phyloP scores from a whole-genome alignment of 2,797 vertebrate species.

The Orientallactaga sibirica region DNA sequence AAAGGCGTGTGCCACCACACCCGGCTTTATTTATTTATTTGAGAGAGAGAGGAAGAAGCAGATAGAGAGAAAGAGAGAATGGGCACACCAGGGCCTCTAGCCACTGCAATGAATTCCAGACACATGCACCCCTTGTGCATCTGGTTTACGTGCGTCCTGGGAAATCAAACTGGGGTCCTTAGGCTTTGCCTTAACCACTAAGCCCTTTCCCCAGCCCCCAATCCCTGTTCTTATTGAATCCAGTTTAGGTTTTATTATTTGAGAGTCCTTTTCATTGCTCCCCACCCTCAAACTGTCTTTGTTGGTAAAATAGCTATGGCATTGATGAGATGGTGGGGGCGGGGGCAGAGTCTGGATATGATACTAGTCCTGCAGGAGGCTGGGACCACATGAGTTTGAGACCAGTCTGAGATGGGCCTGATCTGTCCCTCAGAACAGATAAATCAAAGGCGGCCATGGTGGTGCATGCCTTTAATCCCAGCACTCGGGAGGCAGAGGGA shows the following conservation, averaged over 20 bases:
- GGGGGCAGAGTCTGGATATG: background rate
- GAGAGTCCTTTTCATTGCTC: background rate
- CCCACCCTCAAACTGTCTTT: background rate
- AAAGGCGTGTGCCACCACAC: too few species aligned
- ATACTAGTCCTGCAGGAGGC: background rate
- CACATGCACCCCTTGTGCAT: too few species aligned
- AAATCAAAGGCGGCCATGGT: background rate
- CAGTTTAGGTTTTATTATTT: slow-evolving; percentile 9
- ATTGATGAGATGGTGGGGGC: background rate
- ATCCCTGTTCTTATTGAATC: slow-evolving; percentile 33
- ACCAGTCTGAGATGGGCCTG: background rate
- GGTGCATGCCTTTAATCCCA: too few species aligned
- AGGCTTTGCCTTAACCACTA: background rate
- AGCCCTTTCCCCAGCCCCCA: background rate
- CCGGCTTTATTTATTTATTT: too few species aligned
- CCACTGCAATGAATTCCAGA: too few species aligned
- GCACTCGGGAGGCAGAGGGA: too few species aligned
- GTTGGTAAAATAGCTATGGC: background rate
- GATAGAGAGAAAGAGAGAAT: too few species aligned
- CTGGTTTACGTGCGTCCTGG: background rate
- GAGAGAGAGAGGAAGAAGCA: too few species aligned
- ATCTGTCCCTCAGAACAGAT: background rate
- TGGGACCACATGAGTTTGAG: background rate
- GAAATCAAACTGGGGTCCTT: background rate
- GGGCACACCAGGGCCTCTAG: too few species aligned